Base-by-base conservation (phyloP, 2,797 vertebrate genomes). In the Pseudochirops corinnae region DNA sequence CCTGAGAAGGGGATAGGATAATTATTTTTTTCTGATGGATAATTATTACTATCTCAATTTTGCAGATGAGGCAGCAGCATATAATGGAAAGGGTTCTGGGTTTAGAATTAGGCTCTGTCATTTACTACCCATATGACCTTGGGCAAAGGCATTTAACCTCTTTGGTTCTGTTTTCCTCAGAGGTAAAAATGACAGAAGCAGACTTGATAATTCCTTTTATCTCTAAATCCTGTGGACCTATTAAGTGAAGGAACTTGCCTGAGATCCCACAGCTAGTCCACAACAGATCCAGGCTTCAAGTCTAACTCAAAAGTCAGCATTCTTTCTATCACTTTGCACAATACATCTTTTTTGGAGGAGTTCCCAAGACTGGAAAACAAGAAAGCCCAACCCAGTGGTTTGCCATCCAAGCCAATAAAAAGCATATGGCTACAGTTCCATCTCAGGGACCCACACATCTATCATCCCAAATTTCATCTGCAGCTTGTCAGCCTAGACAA, bases 381-480 rank as follows among this genome's bases (percentile, higher is more conserved):
- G 9, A 52, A 93, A 91, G 31, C 2, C 39, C 55, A 82, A 46
- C n/a, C 67, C 24, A 52, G 13, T 82, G 53, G 21, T 74, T 53
- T 82, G n/a, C 55, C n/a, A 24, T 4, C 33, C 56, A 31, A 58
- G 62, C 14, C 55, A 28, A 33, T 31, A 91, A 52, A 82, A 57
- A 93, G 53, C 29, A 74, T 24, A 31, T 28, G 50, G 55, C n/a
- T 52, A 29, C 33, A 46, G 74, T 82, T 82, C 39, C 52, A 31
- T 21, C 57, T 74, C 62, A 92, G 67, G 4, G 13, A 55, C 53
- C 12, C 94, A 90, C n/a, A 7, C 55, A 56, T 46, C 6, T 28
- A 91, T 87, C 56, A 92, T 53, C 13, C 55, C 93, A 93, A 82
- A 93, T 55, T 90, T 90, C 90, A 91, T 50, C 31, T n/a, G 56